Evolutionary conservation across 53 echinoderm and acorn worm species (phyloP), one percentile per base, ranked within the genome.

Genomic region (Patiria pectinifera): DNA sequence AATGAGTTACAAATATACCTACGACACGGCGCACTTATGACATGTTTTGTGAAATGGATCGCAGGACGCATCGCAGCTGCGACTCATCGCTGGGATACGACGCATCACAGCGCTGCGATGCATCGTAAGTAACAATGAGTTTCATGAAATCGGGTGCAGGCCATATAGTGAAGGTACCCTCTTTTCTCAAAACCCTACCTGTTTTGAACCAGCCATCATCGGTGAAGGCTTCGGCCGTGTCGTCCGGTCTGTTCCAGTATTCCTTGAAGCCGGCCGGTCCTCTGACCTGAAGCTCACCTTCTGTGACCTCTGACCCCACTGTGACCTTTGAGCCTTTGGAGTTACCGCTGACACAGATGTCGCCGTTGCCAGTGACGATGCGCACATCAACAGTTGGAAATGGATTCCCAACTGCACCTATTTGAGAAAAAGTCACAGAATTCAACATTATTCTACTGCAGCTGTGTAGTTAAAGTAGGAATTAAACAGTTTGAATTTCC

Each of bases 201-300:
- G 99, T 98, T 91, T 94, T 97, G 84, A 98, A 98, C 99, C 99
- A 98, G 16, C 97, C 99, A 94, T 98, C 99, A 53, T 86, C 58
- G 13, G 96, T 96, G 62, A 97, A 98, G 22, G 95, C 71, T 47
- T 96, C 95, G 13, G 83, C 26, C 2, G 99, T 98, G 15, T 92
- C 97, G 10, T 95, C 87, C 9, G 96, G 96, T 88, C 77, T 94
- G 46, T 92, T 94, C 99, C 99, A 97, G 86, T 98, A 98, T 78
- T 96, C 95, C 91, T 94, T 96, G 91, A 97, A 97, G 72, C 97
- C 93, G 48, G 89, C 86, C 19, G 99, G 97, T 59, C 99, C 97
- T 89, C 82, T 97, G 92, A 98, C 96, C 89, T 98, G 95, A 11
- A 98, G 96, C 60, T 98, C 97, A 22, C 99, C 99, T 74, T 93